Conservation (phyloP, 2,113 vertebrate genomes). For the Choloepus hoffmanni region DNA sequence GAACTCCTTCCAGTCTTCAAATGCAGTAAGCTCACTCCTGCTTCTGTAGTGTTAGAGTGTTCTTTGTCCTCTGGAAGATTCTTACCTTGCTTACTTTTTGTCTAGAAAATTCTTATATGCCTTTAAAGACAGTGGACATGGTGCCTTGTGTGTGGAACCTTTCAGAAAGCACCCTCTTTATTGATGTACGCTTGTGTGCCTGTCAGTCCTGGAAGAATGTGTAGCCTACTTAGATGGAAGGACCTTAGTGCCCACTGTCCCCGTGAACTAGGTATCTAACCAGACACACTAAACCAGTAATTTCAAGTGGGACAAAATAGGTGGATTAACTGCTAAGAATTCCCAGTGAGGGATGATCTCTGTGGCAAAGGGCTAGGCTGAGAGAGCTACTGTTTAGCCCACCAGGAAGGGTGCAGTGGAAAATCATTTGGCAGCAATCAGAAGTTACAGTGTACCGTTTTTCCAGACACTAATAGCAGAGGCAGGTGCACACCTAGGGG, state of each 20-base stretch:
- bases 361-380: background rate
- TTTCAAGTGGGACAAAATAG: background rate
- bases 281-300: background rate
- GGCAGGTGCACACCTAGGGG: background rate
- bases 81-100: background rate
- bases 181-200: background rate
- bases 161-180: fast-evolving
- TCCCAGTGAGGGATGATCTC: background rate
- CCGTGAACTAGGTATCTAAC: background rate
- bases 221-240: background rate
- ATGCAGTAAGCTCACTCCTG: background rate
- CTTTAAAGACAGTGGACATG: background rate
- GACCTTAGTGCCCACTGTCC: background rate
- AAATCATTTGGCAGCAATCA: background rate
- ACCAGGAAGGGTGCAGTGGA: background rate
- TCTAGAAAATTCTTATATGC: background rate
- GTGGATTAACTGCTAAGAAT: background rate
- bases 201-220: background rate
- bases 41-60: background rate
- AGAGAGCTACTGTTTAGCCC: background rate
- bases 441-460: background rate
- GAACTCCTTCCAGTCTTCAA: background rate
- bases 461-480: background rate
- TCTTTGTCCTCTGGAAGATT: background rate
- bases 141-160: background rate